Conservation (phyloP, 92 coral and sea anemone species). For the Palythoa grandis region DNA sequence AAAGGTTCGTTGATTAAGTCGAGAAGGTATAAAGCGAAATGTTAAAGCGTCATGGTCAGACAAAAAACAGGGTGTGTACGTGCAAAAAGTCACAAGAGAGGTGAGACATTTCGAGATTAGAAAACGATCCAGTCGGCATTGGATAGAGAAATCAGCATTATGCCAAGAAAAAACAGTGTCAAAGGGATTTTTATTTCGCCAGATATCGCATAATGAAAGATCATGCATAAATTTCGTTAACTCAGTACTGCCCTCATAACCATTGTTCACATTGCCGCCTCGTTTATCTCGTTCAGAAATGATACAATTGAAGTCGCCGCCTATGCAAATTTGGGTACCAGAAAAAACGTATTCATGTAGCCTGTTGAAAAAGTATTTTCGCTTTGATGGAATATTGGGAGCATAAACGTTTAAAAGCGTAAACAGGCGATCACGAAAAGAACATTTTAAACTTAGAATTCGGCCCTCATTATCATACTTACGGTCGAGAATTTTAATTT, state of each 20-base stretch:
- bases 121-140: neutral
- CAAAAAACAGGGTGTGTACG: neutral
- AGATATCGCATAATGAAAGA: neutral
- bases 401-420: neutral
- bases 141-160: neutral
- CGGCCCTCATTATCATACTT: neutral
- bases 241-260: neutral
- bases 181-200: neutral
- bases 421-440: neutral
- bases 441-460: conserved; percentile 1
- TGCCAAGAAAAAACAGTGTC: neutral
- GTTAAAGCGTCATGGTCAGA: neutral
- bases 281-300: neutral
- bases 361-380: neutral
- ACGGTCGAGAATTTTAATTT: neutral
- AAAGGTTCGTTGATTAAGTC: neutral
- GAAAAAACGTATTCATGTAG: neutral
- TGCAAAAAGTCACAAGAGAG: neutral
- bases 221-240: neutral
- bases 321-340: conserved; percentile 2
- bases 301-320: neutral
- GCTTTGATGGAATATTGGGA: neutral
- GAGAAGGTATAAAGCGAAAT: neutral
- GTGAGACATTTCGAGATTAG: neutral
- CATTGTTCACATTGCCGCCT: neutral